Percentiles rank a stretch among this genome's conserved stretches.
Conservation (phyloP, 2,113 vertebrate genomes). For the Marcusenius ussheri region DNA sequence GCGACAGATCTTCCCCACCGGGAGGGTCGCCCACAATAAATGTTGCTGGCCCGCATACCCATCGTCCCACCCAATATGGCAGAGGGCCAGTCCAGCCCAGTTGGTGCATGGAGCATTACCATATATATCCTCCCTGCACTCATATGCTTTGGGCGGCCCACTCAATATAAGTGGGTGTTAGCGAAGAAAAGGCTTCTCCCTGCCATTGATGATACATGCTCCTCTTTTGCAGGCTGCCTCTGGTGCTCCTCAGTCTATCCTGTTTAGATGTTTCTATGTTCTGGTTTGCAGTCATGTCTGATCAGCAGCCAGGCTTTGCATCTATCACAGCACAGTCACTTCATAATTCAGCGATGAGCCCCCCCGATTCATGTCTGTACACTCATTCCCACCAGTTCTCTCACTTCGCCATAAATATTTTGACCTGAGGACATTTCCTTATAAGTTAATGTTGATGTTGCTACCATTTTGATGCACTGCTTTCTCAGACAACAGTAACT, state of each 20-base stretch:
- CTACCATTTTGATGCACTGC: conserved; percentile 38
- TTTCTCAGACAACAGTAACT: conserved; percentile 39
- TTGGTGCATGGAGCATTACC: neutral
- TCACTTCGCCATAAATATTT: conserved; percentile 30
- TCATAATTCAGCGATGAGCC: neutral
- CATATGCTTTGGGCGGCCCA: neutral
- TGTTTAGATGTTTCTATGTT: conserved; percentile 2
- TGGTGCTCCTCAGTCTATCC: neutral
- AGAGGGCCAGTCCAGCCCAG: neutral
- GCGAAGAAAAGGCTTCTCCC: neutral
- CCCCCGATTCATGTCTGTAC: neutral
- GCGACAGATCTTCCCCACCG: neutral
- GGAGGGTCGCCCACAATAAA: neutral
- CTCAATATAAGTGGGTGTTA: neutral
- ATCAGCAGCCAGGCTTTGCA: neutral
- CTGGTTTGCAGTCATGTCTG: neutral
- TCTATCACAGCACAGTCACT: neutral
- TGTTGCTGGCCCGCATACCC: neutral
- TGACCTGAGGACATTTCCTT: conserved; percentile 50
- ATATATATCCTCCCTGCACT: neutral
- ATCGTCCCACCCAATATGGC: neutral
- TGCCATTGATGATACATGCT: neutral
- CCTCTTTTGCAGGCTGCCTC: neutral
- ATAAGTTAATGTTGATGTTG: conserved; percentile 62
- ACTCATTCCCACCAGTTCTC: conserved; percentile 30